Evolutionary conservation across 2,113 vertebrate species (phyloP).

Genomic region (Cyphomyrus discorhynchus): DNA sequence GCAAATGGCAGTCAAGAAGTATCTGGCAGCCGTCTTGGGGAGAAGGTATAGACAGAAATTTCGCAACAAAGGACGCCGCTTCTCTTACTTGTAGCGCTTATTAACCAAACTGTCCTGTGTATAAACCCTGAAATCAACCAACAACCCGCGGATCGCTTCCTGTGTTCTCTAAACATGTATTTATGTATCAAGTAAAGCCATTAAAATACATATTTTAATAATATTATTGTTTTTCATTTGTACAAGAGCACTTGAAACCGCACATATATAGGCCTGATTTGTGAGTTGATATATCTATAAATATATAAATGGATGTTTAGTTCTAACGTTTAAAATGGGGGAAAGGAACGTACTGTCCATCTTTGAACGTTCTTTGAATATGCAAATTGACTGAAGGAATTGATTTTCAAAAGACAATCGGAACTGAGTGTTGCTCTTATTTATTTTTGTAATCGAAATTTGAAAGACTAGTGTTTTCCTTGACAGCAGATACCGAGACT

Average conservation of each 20-base stretch:
- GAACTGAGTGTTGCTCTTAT: conserved; percentile 98
- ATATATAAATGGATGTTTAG: conserved; percentile 71
- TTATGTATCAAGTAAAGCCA: conserved; percentile 99
- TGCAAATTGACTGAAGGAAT: conserved; percentile 76
- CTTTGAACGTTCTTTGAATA: conserved; percentile 79
- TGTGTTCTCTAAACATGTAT: conserved; percentile 99
- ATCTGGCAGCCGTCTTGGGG: conserved; percentile 95
- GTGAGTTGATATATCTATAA: conserved; percentile 90
- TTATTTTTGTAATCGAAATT: conserved; percentile 93
- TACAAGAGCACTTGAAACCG: conserved; percentile 94
- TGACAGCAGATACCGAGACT: conserved; percentile 74
- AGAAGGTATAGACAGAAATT: conserved; percentile 99
- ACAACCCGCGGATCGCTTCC: conserved; percentile 84
- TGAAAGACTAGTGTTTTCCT: conserved; percentile 87
- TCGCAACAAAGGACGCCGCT: conserved; percentile 98
- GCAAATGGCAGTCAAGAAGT: conserved; percentile 99
- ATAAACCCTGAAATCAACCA: conserved; percentile 77
- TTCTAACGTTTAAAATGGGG: conserved; percentile 53
- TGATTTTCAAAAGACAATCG: conserved; percentile 95
- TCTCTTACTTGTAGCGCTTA: conserved; percentile 93
- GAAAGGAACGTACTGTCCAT: conserved; percentile 65
- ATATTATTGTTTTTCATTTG: conserved; percentile 99
- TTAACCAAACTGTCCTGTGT: conserved; percentile 66
- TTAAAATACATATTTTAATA: conserved; percentile 99
- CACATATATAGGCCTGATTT: conserved; percentile 85